phyloP scores from a whole-genome alignment of 2,113 vertebrate species.

The Porphyrio hochstetteri region DNA sequence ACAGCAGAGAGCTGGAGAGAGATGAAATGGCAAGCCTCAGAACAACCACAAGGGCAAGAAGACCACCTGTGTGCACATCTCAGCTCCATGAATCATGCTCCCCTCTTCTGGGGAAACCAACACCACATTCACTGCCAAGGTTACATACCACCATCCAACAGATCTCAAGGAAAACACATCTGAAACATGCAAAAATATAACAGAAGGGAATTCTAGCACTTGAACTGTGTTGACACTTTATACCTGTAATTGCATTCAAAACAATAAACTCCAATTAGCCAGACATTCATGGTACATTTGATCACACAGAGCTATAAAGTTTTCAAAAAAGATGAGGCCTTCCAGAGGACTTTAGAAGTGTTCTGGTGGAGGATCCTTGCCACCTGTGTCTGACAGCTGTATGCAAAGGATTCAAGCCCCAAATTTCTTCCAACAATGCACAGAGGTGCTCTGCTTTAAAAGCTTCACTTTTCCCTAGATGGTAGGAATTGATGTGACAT shows the following conservation, averaged over 20 bases:
- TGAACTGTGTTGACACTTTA: background rate
- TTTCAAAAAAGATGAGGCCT: background rate
- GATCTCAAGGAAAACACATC: background rate
- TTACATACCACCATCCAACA: background rate
- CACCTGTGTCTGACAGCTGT: background rate
- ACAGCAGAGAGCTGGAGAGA: background rate
- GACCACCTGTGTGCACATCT: background rate
- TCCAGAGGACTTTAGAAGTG: background rate
- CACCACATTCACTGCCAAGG: background rate
- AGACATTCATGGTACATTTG: rapidly evolving
- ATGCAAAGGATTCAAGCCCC: background rate
- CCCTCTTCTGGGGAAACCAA: background rate
- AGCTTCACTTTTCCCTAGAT: background rate
- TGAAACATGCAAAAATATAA: background rate
- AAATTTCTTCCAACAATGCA: background rate
- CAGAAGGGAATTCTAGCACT: background rate
- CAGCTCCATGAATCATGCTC: background rate
- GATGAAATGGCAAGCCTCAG: background rate
- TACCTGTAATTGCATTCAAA: background rate
- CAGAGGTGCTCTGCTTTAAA: background rate
- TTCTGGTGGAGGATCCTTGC: background rate
- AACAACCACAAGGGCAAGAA: background rate
- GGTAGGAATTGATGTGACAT: background rate
- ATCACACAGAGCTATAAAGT: background rate
- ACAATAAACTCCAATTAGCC: background rate